Percentiles rank a stretch among this genome's conserved stretches.
Evolutionary conservation across 2,888 invertebrate species (phyloP).

Genomic region (Spilarctia lutea): DNA sequence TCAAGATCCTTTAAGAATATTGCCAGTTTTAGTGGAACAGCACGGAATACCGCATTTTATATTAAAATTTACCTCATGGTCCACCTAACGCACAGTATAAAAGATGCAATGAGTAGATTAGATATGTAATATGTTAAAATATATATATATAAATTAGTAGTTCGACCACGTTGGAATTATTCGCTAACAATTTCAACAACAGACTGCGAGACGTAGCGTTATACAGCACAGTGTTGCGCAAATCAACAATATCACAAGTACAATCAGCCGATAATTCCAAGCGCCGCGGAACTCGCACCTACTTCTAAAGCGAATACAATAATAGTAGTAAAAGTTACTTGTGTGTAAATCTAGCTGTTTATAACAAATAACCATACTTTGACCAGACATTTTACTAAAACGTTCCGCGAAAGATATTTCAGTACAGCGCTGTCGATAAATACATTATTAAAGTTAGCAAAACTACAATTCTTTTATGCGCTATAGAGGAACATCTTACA

Average conservation of each 20-base stretch:
- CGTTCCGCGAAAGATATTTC: constrained; percentile 39
- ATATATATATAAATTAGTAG: constrained; percentile 49
- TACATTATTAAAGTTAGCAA: constrained; percentile 44
- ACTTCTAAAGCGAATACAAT: constrained; percentile 78
- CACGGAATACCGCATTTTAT: constrained; percentile 24
- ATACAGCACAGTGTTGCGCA: constrained; percentile 54
- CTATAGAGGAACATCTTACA: constrained; percentile 43
- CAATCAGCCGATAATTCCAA: constrained; percentile 50
- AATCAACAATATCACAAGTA: constrained; percentile 49
- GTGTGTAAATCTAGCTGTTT: constrained; percentile 72
- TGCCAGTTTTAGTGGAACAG: constrained; percentile 19
- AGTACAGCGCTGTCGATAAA: constrained; percentile 38
- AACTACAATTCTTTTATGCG: constrained; percentile 50
- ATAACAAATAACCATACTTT: constrained; percentile 72
- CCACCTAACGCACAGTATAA: constrained; percentile 81
- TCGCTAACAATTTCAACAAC: constrained; percentile 35
- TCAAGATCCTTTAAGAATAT: constrained; percentile 2
- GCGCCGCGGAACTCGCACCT: constrained; percentile 66
- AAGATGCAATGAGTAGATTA: constrained; percentile 79
- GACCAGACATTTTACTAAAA: constrained; percentile 70
- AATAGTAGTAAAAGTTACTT: constrained; percentile 68
- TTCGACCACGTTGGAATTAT: constrained; percentile 53
- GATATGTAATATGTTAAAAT: constrained; percentile 83
- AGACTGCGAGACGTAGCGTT: constrained; percentile 30
- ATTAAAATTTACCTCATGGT: constrained; percentile 66